Evolutionary conservation across 2,888 invertebrate genomes (phyloP).

Genomic region (Aricia artaxerxes): DNA sequence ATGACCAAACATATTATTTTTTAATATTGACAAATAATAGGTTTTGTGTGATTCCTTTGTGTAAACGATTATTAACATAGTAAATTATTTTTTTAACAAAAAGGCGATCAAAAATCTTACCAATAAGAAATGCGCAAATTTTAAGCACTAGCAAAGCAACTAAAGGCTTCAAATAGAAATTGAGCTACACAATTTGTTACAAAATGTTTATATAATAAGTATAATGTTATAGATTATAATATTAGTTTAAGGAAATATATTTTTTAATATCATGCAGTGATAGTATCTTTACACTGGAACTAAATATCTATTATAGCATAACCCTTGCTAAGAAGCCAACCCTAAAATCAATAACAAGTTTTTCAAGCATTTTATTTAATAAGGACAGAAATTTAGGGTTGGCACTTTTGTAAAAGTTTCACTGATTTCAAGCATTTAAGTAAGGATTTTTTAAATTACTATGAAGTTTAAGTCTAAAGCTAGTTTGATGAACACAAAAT

Average conservation of each 20-base stretch:
- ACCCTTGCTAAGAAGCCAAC: neutral
- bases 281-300: conserved; percentile 42
- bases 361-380: neutral
- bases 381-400: neutral
- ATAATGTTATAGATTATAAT: too few species aligned
- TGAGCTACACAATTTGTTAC: neutral
- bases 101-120: neutral
- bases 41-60: neutral
- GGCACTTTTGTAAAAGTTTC: neutral
- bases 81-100: neutral
- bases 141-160: neutral
- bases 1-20: neutral
- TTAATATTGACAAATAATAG: neutral
- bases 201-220: neutral
- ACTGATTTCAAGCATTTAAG: neutral
- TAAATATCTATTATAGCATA: neutral
- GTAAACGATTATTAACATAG: neutral
- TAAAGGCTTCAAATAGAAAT: neutral
- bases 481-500: neutral
- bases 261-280: conserved; percentile 45
- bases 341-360: neutral
- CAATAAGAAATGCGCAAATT: neutral
- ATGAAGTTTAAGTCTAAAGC: neutral
- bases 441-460: neutral
- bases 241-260: neutral